Percentiles rank a stretch among this genome's conserved stretches.
phyloP scores from a whole-genome alignment of 2,113 vertebrate species.

The Pygoscelis antarcticus region DNA sequence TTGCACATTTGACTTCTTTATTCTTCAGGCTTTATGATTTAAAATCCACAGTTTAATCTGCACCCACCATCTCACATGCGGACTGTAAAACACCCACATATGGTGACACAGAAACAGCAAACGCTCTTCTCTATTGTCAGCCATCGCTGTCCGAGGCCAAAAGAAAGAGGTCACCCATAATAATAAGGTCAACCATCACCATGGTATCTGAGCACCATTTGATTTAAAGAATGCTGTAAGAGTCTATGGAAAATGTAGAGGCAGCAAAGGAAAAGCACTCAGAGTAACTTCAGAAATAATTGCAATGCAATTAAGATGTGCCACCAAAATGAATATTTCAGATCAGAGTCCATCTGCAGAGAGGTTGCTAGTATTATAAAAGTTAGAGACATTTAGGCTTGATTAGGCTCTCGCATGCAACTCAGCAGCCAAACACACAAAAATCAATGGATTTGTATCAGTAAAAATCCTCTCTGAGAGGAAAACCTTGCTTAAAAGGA shows the following conservation, averaged over 20 bases:
- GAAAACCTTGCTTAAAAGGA: background rate
- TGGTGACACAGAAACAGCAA: background rate
- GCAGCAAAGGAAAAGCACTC: conserved; percentile 49
- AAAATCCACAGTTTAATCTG: background rate
- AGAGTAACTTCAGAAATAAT: conserved; percentile 59
- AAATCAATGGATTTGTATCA: background rate
- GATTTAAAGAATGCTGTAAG: conserved; percentile 61
- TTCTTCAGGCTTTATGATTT: conserved; percentile 2
- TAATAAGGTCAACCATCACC: conserved; percentile 68
- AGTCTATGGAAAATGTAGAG: conserved; percentile 46
- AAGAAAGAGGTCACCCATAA: conserved; percentile 62
- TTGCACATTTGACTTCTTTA: background rate
- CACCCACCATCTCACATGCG: background rate
- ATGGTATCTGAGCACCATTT: conserved; percentile 62
- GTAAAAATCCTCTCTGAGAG: background rate
- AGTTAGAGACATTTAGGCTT: background rate
- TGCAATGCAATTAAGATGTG: conserved; percentile 62
- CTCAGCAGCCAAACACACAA: background rate
- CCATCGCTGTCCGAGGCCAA: conserved; percentile 31
- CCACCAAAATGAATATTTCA: conserved; percentile 59
- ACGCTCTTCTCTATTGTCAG: conserved; percentile 13
- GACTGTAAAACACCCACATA: background rate
- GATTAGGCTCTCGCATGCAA: background rate
- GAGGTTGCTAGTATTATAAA: background rate
- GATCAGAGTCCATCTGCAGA: background rate